phyloP scores from a whole-genome alignment of 2,888 invertebrate genomes.

The Thera britannica region DNA sequence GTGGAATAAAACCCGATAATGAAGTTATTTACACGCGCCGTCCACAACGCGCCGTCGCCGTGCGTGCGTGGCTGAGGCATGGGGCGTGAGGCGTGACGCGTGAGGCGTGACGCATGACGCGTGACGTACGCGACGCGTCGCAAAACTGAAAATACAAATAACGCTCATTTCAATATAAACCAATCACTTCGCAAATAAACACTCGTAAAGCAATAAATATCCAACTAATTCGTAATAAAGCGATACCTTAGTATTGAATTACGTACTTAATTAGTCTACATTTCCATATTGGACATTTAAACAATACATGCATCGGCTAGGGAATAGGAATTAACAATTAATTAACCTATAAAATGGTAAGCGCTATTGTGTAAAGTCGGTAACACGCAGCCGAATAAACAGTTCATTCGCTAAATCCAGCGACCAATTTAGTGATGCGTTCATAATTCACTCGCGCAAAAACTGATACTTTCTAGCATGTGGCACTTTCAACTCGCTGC shows the following conservation, averaged over 20 bases:
- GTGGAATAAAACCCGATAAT: conserved; percentile 15
- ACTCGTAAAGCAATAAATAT: conserved; percentile 2
- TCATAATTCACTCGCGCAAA: conserved; percentile 28
- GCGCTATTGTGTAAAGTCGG: conserved; percentile 20
- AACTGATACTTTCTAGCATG: conserved; percentile 5
- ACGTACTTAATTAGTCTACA: conserved; percentile 3
- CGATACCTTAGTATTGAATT: neutral
- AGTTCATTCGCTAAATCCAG: conserved; percentile 17
- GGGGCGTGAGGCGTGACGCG: neutral
- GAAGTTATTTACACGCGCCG: conserved; percentile 14
- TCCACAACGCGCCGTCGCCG: neutral
- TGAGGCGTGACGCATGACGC: too few species aligned
- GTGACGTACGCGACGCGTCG: too few species aligned
- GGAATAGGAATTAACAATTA: conserved; percentile 21
- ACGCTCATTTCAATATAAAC: too few species aligned
- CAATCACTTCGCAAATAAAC: conserved; percentile 8
- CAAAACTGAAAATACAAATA: conserved; percentile 1
- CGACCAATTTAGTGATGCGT: conserved; percentile 18
- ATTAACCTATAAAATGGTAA: conserved; percentile 22
- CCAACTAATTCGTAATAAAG: conserved; percentile 1
- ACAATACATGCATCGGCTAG: conserved; percentile 24
- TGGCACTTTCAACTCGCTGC: neutral
- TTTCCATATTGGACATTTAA: conserved; percentile 24
- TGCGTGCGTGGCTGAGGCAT: neutral
- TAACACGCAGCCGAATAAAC: conserved; percentile 15